Evolutionary conservation across 2,113 vertebrate species (phyloP), one percentile per base, ranked within the genome.

Genomic region (Eurypyga helias): DNA sequence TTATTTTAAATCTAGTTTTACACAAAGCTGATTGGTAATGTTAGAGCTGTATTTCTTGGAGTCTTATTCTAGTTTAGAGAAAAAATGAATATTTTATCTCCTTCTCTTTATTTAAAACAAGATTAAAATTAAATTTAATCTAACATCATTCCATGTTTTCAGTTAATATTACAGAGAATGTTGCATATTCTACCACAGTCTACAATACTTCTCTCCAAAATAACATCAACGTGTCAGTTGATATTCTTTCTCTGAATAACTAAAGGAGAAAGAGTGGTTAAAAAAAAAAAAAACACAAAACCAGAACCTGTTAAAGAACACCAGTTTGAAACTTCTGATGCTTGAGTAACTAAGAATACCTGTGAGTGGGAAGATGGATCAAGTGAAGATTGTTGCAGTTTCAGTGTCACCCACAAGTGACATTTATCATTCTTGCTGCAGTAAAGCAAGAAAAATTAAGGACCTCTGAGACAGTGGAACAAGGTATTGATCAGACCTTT

Each of bases 391-490:
- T 36, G 5, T 65, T 92, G 41, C 54, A 3, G 14, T 76, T 90
- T 71, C 58, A 87, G 69, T 70, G 70, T 69, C 54, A 69, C 36
- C 69, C 48, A 46, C 45, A 76, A 54, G 31, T 52, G 79, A 71
- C 77, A 96, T 96, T 96, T 91, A 90, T 94, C 87, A 94, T 95
- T 95, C 65, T 65, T 93, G 13, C 65, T 85, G n/a, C 57, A 66
- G 76, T 72, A 61, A 92, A 15, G 52, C 20, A 86, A 88, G 67
- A 89, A 80, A 95, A 87, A 73, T 88, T 64, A 83, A 86, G 45
- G 57, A 64, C 48, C 17, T 23, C 65, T 79, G 36, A 61, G 24
- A 87, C 31, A 85, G 20, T 34, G 73, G 49, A 93, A 82, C 36
- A 90, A 92, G 80, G 49, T 93, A 97, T 96, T 66, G 91, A 96